Evolutionary conservation across 2,888 invertebrate genomes (phyloP).

Genomic region (Helleia helle): DNA sequence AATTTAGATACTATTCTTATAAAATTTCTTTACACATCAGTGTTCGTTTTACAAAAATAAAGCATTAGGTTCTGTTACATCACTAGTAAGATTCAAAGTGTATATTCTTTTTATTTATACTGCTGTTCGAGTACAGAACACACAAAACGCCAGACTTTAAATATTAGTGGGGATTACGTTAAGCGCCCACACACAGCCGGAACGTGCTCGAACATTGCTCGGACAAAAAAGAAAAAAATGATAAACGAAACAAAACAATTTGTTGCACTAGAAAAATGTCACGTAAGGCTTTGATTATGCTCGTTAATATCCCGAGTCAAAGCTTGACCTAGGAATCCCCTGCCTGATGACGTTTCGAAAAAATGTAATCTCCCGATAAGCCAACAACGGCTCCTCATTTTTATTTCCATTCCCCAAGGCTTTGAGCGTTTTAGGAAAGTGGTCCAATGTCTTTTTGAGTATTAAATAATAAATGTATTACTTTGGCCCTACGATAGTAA

Average conservation of each 20-base stretch:
- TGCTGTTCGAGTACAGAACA: constrained; percentile 12
- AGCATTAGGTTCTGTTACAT: neutral
- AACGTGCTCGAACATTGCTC: constrained; percentile 35
- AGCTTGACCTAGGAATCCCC: constrained; percentile 34
- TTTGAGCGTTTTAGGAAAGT: constrained; percentile 45
- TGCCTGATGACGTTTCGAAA: constrained; percentile 55
- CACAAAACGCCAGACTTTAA: constrained; percentile 13
- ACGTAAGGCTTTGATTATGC: constrained; percentile 31
- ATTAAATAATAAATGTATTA: too few species aligned
- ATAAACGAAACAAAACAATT: constrained; percentile 32
- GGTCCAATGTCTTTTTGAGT: too few species aligned
- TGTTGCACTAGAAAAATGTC: constrained; percentile 34
- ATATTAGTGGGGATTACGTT: constrained; percentile 19
- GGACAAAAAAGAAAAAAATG: constrained; percentile 23
- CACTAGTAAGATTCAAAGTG: constrained; percentile 9
- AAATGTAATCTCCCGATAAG: constrained; percentile 68
- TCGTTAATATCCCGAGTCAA: constrained; percentile 15
- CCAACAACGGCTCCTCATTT: constrained; percentile 68
- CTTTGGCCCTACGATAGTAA: too few species aligned
- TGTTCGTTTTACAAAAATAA: neutral
- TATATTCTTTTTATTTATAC: constrained; percentile 11
- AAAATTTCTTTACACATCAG: too few species aligned
- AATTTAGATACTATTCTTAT: too few species aligned
- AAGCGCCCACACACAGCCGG: constrained; percentile 55
- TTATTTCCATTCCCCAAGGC: constrained; percentile 67